phyloP scores from a whole-genome alignment of 92 coral and sea anemone genomes.

The Epizoanthus scotinus region DNA sequence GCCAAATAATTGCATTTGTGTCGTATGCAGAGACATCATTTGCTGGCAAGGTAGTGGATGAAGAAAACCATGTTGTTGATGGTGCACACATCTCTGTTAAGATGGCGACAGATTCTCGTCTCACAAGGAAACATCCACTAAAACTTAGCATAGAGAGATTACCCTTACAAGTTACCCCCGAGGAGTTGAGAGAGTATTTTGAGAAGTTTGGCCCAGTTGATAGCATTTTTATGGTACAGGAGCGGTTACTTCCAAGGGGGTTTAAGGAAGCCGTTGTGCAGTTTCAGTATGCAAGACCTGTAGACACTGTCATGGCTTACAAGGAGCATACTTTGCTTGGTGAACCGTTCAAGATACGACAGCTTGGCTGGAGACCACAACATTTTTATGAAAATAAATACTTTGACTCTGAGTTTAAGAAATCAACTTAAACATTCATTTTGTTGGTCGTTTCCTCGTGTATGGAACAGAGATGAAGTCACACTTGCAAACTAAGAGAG shows the following conservation, averaged over 20 bases:
- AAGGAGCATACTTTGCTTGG: constrained; percentile 29
- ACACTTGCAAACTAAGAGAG: too few relatives aligned
- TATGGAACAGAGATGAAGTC: too few relatives aligned
- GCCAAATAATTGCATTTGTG: constrained; percentile 39
- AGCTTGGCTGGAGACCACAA: constrained; percentile 42
- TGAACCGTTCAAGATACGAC: constrained; percentile 28
- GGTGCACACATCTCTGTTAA: constrained; percentile 29
- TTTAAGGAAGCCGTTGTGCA: constrained; percentile 31
- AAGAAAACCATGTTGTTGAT: constrained; percentile 38
- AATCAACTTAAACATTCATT: neutral
- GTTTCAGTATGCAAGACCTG: constrained; percentile 33
- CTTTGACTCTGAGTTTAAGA: neutral
- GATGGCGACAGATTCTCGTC: constrained; percentile 45
- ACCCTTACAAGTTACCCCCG: constrained; percentile 2
- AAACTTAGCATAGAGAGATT: constrained; percentile 33
- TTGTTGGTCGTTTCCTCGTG: too few relatives aligned
- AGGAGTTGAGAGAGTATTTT: constrained; percentile 32
- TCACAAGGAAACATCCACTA: constrained; percentile 27
- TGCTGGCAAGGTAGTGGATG: constrained; percentile 26
- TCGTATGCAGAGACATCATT: constrained; percentile 44
- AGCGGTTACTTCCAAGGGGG: constrained; percentile 6
- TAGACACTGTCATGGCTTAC: constrained; percentile 12
- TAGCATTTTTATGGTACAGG: constrained; percentile 11
- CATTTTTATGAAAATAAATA: neutral
- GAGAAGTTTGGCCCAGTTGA: constrained; percentile 37